Evolutionary conservation across 2,888 invertebrate genomes (phyloP).

Genomic region (Cremastinae sp.): DNA sequence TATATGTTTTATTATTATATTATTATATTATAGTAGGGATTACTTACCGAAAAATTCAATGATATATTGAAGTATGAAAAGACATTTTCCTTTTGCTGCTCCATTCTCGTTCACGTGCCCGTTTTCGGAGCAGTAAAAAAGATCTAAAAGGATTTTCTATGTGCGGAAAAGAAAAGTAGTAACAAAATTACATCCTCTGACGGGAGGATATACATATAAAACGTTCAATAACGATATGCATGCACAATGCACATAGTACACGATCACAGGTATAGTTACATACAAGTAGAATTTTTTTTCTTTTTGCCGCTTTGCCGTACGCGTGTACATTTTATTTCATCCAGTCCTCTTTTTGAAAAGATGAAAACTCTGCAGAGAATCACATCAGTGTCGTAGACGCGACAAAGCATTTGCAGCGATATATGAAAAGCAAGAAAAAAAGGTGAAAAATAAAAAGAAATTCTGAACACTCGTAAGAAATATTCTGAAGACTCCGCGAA

Average conservation of each 20-base stretch:
- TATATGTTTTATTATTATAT: too few relatives aligned
- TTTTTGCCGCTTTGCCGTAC: constrained; percentile 9
- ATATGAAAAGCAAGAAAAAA: not conserved
- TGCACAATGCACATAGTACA: not conserved
- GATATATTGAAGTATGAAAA: too few relatives aligned
- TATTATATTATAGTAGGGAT: too few relatives aligned
- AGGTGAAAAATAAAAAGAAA: constrained; percentile 18
- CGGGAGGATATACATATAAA: too few relatives aligned
- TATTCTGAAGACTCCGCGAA: constrained; percentile 11
- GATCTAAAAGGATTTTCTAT: too few relatives aligned
- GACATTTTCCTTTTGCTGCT: too few relatives aligned
- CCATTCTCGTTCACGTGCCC: too few relatives aligned
- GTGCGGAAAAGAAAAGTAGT: too few relatives aligned
- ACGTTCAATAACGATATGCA: too few relatives aligned
- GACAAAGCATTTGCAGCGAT: not conserved
- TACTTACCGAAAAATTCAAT: too few relatives aligned
- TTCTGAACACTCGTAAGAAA: constrained; percentile 36
- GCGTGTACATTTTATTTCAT: constrained; percentile 35
- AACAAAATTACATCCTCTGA: too few relatives aligned
- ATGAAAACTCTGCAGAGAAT: constrained; percentile 19
- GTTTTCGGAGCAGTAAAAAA: too few relatives aligned
- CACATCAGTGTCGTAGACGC: constrained; percentile 33
- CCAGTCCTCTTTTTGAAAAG: constrained; percentile 7
- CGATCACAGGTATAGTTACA: not conserved
- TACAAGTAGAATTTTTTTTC: not conserved